Conservation (phyloP, 2,888 invertebrate genomes). For the Thalpophila matura region DNA sequence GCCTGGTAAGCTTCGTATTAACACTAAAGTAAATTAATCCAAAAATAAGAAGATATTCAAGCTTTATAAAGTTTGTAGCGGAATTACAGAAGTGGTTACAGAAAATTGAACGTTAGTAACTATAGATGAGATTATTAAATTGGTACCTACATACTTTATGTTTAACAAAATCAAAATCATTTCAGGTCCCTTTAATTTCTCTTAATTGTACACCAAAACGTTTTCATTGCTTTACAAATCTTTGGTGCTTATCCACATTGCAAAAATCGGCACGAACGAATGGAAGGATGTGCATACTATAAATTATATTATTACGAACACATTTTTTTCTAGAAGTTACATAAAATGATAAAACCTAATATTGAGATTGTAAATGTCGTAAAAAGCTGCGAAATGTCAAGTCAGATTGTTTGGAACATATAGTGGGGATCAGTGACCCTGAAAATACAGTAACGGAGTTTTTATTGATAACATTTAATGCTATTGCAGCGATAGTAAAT, state of each 20-base stretch:
- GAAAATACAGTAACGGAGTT: constrained; percentile 27
- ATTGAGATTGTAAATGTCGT: constrained; percentile 88
- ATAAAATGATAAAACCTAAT: constrained; percentile 84
- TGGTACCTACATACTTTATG: constrained; percentile 88
- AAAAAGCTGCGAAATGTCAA: constrained; percentile 88
- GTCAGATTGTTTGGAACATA: constrained; percentile 82
- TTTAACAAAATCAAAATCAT: constrained; percentile 86
- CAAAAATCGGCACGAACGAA: constrained; percentile 85
- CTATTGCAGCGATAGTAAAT: constrained; percentile 15
- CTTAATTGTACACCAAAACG: constrained; percentile 90
- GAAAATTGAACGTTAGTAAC: constrained; percentile 81
- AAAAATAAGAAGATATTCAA: constrained; percentile 84
- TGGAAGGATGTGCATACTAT: constrained; percentile 80
- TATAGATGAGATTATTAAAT: constrained; percentile 89
- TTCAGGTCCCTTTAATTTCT: constrained; percentile 90
- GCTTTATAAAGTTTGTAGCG: constrained; percentile 76
- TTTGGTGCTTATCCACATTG: constrained; percentile 90
- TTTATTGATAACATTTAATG: constrained; percentile 30
- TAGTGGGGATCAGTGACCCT: constrained; percentile 52
- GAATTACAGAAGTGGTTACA: constrained; percentile 80
- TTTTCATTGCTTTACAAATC: constrained; percentile 87
- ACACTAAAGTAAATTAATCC: constrained; percentile 82
- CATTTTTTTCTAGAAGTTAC: constrained; percentile 84
- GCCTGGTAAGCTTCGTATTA: constrained; percentile 77
- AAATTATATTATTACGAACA: constrained; percentile 86